Base-by-base conservation (phyloP, 2,113 vertebrate genomes). In the Microtus ochrogaster region DNA sequence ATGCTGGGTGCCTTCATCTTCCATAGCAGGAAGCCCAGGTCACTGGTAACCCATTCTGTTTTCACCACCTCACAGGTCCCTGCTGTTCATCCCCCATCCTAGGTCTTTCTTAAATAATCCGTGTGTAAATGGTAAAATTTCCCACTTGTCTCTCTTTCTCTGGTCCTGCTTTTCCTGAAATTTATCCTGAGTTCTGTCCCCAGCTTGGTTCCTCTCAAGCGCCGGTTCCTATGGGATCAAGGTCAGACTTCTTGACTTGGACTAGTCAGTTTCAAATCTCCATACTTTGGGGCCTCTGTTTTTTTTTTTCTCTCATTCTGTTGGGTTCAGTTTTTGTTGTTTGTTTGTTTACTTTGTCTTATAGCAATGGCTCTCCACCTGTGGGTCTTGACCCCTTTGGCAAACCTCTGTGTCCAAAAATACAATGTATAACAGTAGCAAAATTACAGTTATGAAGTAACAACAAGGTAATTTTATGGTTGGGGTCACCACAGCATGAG, bases 131-230 rank as follows among this genome's bases (percentile, higher is more conserved):
- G 58, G 39, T 89, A 81, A 66, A 68, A 16, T 63, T 92, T 92
- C 72, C n/a, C 85, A 83, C n/a, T 90, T 89, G 30, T 92, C 90
- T 79, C 90, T 79, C 76, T 94, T 26, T 73, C 49, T 94, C 73
- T 81, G 55, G 83, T 91, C 47, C 92, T 58, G 89, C 49, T 73
- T 78, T 79, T 68, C 16, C 74, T 90, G 39, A 95, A 95, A 55
- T 85, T 74, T 84, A 79, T 65, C 65, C 19, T 92, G 14, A 78
- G 47, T 92, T 58, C 44, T 93, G 49, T 49, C 65, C 88, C 63
- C 8, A 85, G 28, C 77, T 83, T 94, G 86, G 77, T 90, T 92
- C 92, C 36, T 88, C 63, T 85, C 33, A 85, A 61, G 70, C 39
- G 66, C 58, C 44, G 39, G 92, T 91, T 47, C 82, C 33, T 89